phyloP scores from a whole-genome alignment of 2,113 vertebrate species.

The Ageneiosus marmoratus region DNA sequence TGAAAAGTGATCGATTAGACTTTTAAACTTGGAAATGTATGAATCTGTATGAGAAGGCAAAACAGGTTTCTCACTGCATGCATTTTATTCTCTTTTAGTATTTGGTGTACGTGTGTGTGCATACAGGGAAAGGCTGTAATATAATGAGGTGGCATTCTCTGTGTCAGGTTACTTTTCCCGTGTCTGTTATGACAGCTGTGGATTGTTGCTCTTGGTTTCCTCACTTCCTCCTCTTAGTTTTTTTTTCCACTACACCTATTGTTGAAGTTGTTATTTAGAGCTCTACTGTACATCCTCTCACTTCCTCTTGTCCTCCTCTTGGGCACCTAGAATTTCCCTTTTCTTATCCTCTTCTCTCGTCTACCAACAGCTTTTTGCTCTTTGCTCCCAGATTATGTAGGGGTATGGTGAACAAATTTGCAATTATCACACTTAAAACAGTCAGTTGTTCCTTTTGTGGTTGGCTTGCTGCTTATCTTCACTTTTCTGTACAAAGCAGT shows the following conservation, averaged over 20 bases:
- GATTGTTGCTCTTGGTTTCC: conserved; percentile 25
- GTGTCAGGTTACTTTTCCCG: neutral
- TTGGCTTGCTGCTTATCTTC: neutral
- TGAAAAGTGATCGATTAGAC: conserved; percentile 5
- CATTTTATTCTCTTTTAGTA: neutral
- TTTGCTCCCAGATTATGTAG: neutral
- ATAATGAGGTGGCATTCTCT: neutral
- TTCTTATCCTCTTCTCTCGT: conserved; percentile 12
- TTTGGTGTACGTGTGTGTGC: neutral
- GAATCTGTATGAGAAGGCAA: neutral
- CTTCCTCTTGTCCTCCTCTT: conserved; percentile 3
- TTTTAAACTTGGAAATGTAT: conserved; percentile 15
- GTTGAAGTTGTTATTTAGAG: conserved; percentile 1
- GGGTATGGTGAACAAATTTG: neutral
- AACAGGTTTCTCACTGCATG: neutral
- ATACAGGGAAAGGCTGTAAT: neutral
- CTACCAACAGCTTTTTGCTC: conserved; percentile 9
- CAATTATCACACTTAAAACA: neutral
- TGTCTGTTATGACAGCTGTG: neutral
- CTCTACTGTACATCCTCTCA: conserved; percentile 7
- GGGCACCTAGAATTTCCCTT: conserved; percentile 2
- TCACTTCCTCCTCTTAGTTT: conserved; percentile 10
- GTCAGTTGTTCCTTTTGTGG: neutral
- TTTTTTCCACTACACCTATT: conserved; percentile 3
- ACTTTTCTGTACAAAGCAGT: neutral